Conservation (phyloP, 2,113 vertebrate genomes). For the Agapornis roseicollis region DNA sequence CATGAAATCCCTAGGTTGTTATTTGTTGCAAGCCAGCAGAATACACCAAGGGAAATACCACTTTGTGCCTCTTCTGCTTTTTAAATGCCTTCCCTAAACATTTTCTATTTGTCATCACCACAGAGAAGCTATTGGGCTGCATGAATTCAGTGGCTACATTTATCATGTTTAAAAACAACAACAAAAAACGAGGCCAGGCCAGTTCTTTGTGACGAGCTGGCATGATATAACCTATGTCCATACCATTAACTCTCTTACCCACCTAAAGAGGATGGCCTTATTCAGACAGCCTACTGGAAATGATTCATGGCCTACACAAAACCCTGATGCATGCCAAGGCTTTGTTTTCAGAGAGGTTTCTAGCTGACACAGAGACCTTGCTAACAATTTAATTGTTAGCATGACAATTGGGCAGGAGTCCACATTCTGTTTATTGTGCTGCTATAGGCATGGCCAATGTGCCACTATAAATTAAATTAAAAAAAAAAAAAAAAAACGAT, state of each 20-base stretch:
- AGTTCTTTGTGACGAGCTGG: neutral
- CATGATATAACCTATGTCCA: neutral
- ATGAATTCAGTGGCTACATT: neutral
- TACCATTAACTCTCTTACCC: neutral
- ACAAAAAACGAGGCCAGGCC: fast-evolving
- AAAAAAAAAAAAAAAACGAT: neutral
- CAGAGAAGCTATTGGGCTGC: neutral
- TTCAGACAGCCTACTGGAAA: neutral
- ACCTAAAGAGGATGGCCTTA: neutral
- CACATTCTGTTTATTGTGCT: neutral
- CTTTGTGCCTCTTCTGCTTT: neutral
- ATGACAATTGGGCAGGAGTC: neutral
- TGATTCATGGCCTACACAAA: neutral
- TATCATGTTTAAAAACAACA: neutral
- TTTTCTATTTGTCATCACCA: neutral
- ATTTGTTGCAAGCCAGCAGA: neutral
- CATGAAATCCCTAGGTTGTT: neutral
- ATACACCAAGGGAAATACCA: neutral
- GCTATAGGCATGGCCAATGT: neutral
- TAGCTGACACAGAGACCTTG: neutral
- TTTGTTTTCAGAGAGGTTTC: neutral
- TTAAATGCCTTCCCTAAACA: neutral
- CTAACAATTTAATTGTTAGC: neutral
- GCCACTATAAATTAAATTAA: neutral
- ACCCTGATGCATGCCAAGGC: neutral